Evolutionary conservation across 2,888 invertebrate species (phyloP).

Genomic region (Baccha elongata): DNA sequence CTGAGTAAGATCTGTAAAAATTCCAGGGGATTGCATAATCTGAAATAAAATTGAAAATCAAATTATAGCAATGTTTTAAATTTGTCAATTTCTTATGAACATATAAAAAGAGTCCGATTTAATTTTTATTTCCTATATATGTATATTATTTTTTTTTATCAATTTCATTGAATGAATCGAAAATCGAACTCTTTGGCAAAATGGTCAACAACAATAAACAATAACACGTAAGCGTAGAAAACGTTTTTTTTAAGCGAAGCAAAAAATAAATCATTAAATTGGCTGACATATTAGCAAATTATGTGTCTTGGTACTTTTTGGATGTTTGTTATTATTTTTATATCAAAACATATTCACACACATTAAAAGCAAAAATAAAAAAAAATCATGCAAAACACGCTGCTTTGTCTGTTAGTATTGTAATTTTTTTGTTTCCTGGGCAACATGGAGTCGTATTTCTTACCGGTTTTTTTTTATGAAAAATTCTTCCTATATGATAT

Average conservation of each 20-base stretch:
- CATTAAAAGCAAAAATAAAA: constrained; percentile 44
- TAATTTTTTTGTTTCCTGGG: constrained; percentile 22
- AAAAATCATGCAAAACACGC: constrained; percentile 62
- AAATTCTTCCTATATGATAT: background rate
- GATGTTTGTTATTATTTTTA: background rate
- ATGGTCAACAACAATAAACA: constrained; percentile 43
- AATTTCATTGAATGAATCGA: background rate
- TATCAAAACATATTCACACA: constrained; percentile 16
- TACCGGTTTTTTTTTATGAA: constrained; percentile 29
- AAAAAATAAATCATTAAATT: constrained; percentile 36
- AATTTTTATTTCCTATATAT: background rate
- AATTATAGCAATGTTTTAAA: background rate
- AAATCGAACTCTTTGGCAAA: constrained; percentile 47
- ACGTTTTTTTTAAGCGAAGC: constrained; percentile 48
- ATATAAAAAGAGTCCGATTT: constrained; percentile 25
- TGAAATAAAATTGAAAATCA: constrained; percentile 75
- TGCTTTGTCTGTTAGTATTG: constrained; percentile 43
- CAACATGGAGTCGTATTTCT: constrained; percentile 35
- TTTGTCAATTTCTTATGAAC: background rate
- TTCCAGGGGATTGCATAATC: constrained; percentile 82
- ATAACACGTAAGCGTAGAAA: constrained; percentile 57
- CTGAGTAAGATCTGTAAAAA: constrained; percentile 80
- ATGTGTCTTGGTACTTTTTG: background rate
- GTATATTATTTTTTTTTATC: constrained; percentile 51
- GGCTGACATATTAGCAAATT: constrained; percentile 39